Base-by-base conservation (phyloP, 1,140 invertebrate species). In the Eciton burchellii region DNA sequence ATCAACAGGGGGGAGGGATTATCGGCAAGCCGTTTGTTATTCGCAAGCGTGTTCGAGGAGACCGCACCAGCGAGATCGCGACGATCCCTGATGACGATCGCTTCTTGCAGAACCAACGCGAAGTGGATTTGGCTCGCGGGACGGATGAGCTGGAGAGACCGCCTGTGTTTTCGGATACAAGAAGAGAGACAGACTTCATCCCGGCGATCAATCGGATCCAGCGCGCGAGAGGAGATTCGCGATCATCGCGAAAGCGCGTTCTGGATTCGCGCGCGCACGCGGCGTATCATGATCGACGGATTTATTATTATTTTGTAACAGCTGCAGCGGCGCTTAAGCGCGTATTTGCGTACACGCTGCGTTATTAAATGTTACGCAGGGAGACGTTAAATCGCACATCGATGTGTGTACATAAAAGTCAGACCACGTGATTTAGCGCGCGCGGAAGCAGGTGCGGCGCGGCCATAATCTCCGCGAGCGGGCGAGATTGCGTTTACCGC, bases 351-450 rank as follows among this genome's bases (percentile, higher is more conserved):
- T 60, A 11, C 19, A 29, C 62, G 72, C 2, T 35, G 35, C 6
- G 35, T 35, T 74, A 77, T 66, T 66, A 77, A 77, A 68, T 77
- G 74, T 77, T 56, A 77, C n/a, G n/a, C 74, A 54, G 14, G 21
- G n/a, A 54, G 41, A 66, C 47, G 74, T 66, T 77, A 77, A 77
- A 77, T 68, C 74, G 74, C 29, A 43, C 35, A 68, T 77, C 74
- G 74, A 74, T 74, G 49, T 74, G 62, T 54, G 60, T 63, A 77
- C n/a, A n/a, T 77, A 77, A 77, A 77, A 60, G 73, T 65, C 73
- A 49, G 14, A n/a, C 35, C 35, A 29, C 29, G 62, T 77, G 73
- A 77, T 77, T 77, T 77, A 77, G 19, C 62, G 73, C 60, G 73
- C 45, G 9, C 60, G 47, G 73, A 66, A 77, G 73, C 73, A 77